Evolutionary conservation across 2,797 vertebrate genomes (phyloP).

Genomic region (Eleutherodactylus coqui): DNA sequence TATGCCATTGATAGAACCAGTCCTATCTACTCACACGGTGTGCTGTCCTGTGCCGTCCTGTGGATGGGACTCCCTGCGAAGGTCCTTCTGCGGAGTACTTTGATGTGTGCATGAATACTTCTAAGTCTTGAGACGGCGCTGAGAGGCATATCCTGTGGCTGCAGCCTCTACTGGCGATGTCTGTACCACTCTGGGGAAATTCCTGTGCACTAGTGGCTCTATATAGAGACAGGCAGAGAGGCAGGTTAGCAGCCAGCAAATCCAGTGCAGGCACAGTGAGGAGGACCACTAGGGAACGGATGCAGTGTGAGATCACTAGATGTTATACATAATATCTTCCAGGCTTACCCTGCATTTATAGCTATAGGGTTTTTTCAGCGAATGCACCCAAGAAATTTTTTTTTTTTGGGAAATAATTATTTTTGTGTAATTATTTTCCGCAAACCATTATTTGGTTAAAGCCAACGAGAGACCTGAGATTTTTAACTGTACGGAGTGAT

Average conservation of each 20-base stretch:
- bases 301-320: constrained; percentile 71
- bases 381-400: too few species aligned
- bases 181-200: constrained; percentile 90
- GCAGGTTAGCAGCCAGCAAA: constrained; percentile 83
- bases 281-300: constrained; percentile 71
- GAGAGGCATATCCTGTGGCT: constrained; percentile 81
- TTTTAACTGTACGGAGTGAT: not conserved
- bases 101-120: constrained; percentile 75
- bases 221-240: constrained; percentile 87
- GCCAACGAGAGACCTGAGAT: too few species aligned
- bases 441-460: not conserved
- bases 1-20: not conserved
- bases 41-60: constrained; percentile 66
- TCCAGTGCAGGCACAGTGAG: constrained; percentile 77
- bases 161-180: constrained; percentile 88
- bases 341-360: not conserved
- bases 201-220: constrained; percentile 82
- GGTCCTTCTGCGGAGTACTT: constrained; percentile 70
- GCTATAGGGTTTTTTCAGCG: too few species aligned
- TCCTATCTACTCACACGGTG: constrained; percentile 67
- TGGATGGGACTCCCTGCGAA: constrained; percentile 64
- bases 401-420: too few species aligned
- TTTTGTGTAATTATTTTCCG: not conserved
- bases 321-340: not conserved
- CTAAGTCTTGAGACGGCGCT: constrained; percentile 86